Evolutionary conservation across 2,113 vertebrate genomes (phyloP).

Genomic region (Carassius gibelio): DNA sequence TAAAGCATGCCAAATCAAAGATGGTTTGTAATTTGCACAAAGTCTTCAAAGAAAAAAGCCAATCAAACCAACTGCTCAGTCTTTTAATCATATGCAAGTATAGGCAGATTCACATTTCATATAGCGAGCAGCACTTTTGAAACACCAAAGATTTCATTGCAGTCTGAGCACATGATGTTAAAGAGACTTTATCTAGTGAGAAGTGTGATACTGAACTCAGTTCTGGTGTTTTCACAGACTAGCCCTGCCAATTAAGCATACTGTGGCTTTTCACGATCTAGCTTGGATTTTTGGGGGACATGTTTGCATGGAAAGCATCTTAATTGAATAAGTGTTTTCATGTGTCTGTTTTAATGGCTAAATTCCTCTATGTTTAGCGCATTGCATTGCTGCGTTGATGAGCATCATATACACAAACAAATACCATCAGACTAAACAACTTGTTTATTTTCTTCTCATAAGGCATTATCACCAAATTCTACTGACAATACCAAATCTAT

Average conservation of each 20-base stretch:
- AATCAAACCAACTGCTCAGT: background rate
- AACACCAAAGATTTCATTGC: background rate
- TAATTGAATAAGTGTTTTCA: conserved; percentile 59
- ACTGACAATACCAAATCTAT: background rate
- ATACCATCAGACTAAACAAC: background rate
- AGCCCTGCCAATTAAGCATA: conserved; percentile 41
- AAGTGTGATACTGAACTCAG: conserved; percentile 14
- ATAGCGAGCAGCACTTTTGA: background rate
- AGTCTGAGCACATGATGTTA: background rate
- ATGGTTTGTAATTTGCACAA: conserved; percentile 1
- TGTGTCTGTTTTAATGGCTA: conserved; percentile 39
- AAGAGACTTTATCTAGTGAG: background rate
- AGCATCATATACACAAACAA: background rate
- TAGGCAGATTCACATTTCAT: background rate
- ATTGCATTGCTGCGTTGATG: background rate
- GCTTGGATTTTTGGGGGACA: conserved; percentile 46
- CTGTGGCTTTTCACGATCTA: conserved; percentile 35
- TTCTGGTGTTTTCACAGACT: conserved; percentile 37
- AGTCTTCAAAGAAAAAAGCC: background rate
- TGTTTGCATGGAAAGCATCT: conserved; percentile 52
- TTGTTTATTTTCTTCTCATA: conserved; percentile 13
- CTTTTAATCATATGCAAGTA: background rate
- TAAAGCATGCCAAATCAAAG: background rate
- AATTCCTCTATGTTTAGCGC: conserved; percentile 28
- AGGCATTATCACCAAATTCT: background rate